Percentiles rank a stretch among this genome's conserved stretches.
Evolutionary conservation across 2,888 invertebrate species (phyloP).

Genomic region (Drosophila pseudotakahashii): DNA sequence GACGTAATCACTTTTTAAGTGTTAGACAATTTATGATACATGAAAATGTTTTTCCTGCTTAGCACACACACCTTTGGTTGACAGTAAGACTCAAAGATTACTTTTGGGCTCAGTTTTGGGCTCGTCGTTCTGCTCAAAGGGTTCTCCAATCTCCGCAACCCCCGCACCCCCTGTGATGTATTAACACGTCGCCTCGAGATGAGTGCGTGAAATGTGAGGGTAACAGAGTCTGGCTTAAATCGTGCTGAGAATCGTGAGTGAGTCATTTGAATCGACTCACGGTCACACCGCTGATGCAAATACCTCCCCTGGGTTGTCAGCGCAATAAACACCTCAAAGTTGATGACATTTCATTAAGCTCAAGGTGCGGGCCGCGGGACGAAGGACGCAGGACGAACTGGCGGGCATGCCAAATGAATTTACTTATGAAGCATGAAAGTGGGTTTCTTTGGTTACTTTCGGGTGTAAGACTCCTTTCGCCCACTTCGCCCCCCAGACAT

Average conservation of each 20-base stretch:
- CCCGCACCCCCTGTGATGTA: neutral
- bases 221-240: too few relatives aligned
- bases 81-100: constrained; percentile 70
- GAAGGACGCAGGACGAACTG: too few relatives aligned
- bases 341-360: constrained; percentile 83
- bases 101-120: constrained; percentile 50
- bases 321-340: constrained; percentile 82
- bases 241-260: neutral
- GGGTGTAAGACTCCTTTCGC: neutral
- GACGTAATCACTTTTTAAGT: constrained; percentile 81
- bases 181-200: neutral
- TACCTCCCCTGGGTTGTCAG: constrained; percentile 53
- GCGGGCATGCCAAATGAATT: too few relatives aligned
- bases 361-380: constrained; percentile 43
- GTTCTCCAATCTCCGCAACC: constrained; percentile 39
- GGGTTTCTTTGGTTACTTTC: constrained; percentile 60
- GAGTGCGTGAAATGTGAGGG: neutral
- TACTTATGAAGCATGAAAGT: constrained; percentile 79
- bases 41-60: constrained; percentile 65
- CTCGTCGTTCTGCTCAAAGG: constrained; percentile 60
- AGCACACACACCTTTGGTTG: constrained; percentile 48
- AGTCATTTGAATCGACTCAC: neutral
- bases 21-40: constrained; percentile 80
- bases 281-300: neutral
- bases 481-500: constrained; percentile 11